Base-by-base conservation (phyloP, 1,140 invertebrate species). In the Trichomalopsis sarcophagae region DNA sequence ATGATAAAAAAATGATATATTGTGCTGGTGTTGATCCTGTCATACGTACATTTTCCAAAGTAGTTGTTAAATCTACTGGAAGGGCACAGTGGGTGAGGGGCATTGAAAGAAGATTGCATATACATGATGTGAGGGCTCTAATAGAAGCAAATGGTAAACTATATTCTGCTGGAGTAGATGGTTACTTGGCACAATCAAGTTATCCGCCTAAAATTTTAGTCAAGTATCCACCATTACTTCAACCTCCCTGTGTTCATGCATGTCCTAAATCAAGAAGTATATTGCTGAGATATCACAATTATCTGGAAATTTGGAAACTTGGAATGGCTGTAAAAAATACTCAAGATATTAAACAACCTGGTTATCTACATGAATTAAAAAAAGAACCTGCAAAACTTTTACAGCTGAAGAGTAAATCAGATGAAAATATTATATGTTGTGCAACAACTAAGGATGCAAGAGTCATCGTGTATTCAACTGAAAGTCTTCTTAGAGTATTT, bases 1-100 rank as follows among this genome's bases (percentile, higher is more conserved):
- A 96, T 74, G 95, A 96, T 87, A 94, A 96, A 90, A 94, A 95
- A 50, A 94, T 94, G 30, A 90, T 98, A 68, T 97, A 96, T 89
- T 97, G 96, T 89, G 95, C 96, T 87, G 97, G 98, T 23, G 96
- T 97, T 73, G 97, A 98, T 91, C 96, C 97, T 1, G 93, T 95
- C 1, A 96, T 98, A 69, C 93, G 95, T 6, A 95, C 95, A 85
- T 96, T 96, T 89, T 94, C 94, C 74, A 95, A 94, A 89, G 94
- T 96, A 6, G 93, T 94, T 87, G 93, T 95, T 47, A 96, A 95
- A 92, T 88, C 89, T 6, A 87, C 89, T 74, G 94, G 94, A 2
- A 94, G 94, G 69, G 91, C 94, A 27, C 92, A 93, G 68, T 98
- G 97, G 97, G 95, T 98, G 0, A 96, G 96, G 91, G 96, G 96